phyloP scores from a whole-genome alignment of 2,113 vertebrate species.

The Synchiropus splendidus region DNA sequence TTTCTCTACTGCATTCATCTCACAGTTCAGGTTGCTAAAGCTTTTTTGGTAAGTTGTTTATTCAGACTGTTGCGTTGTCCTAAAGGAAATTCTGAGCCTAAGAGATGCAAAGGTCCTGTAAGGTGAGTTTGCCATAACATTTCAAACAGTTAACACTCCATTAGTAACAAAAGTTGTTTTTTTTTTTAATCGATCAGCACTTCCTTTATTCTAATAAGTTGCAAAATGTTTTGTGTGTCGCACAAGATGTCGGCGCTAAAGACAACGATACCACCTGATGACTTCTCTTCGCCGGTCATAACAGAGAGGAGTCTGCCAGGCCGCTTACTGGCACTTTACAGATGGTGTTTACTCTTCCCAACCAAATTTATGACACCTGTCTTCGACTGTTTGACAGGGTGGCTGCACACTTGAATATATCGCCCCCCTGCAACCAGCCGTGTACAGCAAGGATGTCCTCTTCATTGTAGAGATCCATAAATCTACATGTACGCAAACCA shows the following conservation, averaged over 20 bases:
- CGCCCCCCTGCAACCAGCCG: background rate
- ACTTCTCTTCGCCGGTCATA: constrained; percentile 33
- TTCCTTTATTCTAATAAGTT: too few relatives aligned
- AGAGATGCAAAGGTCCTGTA: too few relatives aligned
- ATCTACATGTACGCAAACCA: background rate
- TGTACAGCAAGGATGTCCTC: constrained; percentile 1
- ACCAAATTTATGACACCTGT: constrained; percentile 44
- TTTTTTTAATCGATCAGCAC: constrained; percentile 10
- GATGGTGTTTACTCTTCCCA: constrained; percentile 48
- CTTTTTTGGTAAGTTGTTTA: too few relatives aligned
- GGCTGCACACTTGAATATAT: constrained; percentile 26
- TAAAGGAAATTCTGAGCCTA: too few relatives aligned
- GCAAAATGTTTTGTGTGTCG: constrained; percentile 19
- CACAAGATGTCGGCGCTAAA: constrained; percentile 23
- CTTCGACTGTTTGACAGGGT: constrained; percentile 51
- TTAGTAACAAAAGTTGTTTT: background rate
- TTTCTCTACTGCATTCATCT: too few relatives aligned
- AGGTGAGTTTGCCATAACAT: too few relatives aligned
- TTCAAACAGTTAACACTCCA: too few relatives aligned
- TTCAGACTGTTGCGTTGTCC: too few relatives aligned
- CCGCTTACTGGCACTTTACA: constrained; percentile 47
- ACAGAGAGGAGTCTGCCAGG: constrained; percentile 38
- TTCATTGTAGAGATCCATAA: background rate
- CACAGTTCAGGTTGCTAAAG: too few relatives aligned
- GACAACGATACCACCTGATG: constrained; percentile 19